Percentiles rank a stretch among this genome's conserved stretches.
Conservation (phyloP, 1,140 invertebrate genomes). For the Psix sp. region DNA sequence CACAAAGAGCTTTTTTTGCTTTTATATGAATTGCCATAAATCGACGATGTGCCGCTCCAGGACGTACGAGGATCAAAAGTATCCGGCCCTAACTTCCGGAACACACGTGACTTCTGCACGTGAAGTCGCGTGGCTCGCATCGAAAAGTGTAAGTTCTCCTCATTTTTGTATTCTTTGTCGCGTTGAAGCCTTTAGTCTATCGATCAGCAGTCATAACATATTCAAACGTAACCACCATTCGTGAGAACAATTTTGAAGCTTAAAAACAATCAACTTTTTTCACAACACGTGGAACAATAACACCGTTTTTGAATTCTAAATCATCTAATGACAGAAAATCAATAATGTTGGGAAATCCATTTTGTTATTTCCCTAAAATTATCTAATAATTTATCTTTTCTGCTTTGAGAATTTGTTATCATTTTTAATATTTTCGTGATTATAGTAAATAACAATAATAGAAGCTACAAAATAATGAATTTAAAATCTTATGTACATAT, state of each 20-base stretch:
- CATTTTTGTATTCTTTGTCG: slow-evolving; percentile 47
- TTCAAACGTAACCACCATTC: slow-evolving; percentile 2
- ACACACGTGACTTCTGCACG: slow-evolving; percentile 69
- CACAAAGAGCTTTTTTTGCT: background rate
- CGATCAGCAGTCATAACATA: slow-evolving; percentile 28
- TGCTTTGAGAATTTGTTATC: no score
- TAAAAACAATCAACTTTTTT: background rate
- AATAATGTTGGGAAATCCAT: no score
- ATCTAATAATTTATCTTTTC: no score
- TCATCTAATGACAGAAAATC: no score
- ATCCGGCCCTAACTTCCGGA: slow-evolving; percentile 67
- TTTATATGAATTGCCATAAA: slow-evolving; percentile 51
- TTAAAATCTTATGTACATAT: no score
- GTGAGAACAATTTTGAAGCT: slow-evolving; percentile 27
- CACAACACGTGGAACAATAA: no score
- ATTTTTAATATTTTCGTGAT: no score
- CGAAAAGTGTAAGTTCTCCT: slow-evolving; percentile 45
- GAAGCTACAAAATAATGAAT: slow-evolving; percentile 1
- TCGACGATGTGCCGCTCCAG: slow-evolving; percentile 53
- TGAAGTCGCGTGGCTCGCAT: slow-evolving; percentile 69
- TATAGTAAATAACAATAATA: no score
- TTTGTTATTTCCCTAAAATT: no score
- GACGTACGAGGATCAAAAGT: slow-evolving; percentile 58
- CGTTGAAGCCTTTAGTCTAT: slow-evolving; percentile 31
- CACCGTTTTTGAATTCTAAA: no score